phyloP scores from a whole-genome alignment of 2,797 vertebrate species.

The Lithobates pipiens region DNA sequence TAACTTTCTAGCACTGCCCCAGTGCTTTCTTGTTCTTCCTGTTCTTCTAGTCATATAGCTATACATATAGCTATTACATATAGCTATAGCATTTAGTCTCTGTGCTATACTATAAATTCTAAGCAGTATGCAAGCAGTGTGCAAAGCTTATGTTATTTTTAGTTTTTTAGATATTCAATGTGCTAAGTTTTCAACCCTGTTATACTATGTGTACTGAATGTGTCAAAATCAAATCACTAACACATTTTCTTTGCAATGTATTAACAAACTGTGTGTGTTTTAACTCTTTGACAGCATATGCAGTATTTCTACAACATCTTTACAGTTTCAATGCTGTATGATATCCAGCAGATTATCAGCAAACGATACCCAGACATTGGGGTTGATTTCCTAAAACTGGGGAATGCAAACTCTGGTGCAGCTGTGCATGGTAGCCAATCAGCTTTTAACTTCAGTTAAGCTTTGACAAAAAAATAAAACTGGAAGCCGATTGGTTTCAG shows the following conservation, averaged over 20 bases:
- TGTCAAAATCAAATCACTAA: constrained; percentile 60
- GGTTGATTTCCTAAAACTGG: too few relatives aligned
- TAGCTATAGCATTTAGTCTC: background rate
- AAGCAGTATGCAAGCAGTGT: background rate
- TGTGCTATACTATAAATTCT: background rate
- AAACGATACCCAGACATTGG: too few relatives aligned
- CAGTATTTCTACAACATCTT: background rate
- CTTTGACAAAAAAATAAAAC: too few relatives aligned
- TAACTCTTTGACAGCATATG: background rate
- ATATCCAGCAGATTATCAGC: too few relatives aligned
- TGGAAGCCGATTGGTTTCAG: too few relatives aligned
- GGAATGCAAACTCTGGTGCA: too few relatives aligned
- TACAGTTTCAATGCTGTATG: too few relatives aligned
- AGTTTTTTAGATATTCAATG: constrained; percentile 29
- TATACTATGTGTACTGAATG: constrained; percentile 16
- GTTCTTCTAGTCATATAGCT: background rate
- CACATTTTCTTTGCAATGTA: constrained; percentile 58
- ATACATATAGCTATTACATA: background rate
- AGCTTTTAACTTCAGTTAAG: too few relatives aligned
- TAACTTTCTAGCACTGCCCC: background rate
- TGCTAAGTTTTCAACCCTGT: constrained; percentile 30
- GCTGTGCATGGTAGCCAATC: too few relatives aligned
- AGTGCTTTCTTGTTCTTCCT: too few relatives aligned
- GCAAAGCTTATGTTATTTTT: constrained; percentile 51
- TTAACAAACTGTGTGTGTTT: constrained; percentile 59